Conservation (phyloP, 2,797 vertebrate species). For the Ptychobarbus kaznakovi region DNA sequence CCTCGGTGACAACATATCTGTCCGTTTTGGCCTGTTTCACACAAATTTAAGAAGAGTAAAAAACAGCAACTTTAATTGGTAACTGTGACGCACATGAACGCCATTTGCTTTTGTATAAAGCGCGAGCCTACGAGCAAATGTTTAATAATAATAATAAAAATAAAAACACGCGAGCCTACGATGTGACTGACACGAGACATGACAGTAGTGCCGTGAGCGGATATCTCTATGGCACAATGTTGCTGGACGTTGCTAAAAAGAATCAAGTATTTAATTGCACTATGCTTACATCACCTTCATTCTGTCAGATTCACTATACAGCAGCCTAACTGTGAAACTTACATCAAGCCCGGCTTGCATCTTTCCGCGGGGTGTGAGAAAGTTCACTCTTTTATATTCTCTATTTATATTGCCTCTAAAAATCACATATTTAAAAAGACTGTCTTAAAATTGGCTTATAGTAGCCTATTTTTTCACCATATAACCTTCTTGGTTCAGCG, state of each 20-base stretch:
- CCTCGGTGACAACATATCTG: neutral
- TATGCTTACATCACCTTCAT: neutral
- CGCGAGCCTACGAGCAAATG: neutral
- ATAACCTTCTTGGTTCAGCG: neutral
- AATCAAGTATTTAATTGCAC: neutral
- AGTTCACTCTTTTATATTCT: neutral
- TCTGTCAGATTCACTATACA: neutral
- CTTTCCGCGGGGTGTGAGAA: neutral
- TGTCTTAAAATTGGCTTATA: neutral
- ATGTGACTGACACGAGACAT: neutral
- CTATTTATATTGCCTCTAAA: neutral
- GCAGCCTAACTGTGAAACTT: neutral
- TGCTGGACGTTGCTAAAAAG: neutral
- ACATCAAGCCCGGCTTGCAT: neutral
- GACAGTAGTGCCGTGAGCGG: neutral
- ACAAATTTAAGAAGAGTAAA: neutral
- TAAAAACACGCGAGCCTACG: too few relatives aligned
- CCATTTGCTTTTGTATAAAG: neutral
- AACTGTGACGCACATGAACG: neutral
- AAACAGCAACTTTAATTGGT: neutral
- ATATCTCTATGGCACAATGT: neutral
- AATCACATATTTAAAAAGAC: neutral
- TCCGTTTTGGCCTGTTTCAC: neutral
- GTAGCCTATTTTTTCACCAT: neutral
- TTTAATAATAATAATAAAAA: too few relatives aligned